Conservation (phyloP, 2,113 vertebrate genomes). For the Pithys albifrons region DNA sequence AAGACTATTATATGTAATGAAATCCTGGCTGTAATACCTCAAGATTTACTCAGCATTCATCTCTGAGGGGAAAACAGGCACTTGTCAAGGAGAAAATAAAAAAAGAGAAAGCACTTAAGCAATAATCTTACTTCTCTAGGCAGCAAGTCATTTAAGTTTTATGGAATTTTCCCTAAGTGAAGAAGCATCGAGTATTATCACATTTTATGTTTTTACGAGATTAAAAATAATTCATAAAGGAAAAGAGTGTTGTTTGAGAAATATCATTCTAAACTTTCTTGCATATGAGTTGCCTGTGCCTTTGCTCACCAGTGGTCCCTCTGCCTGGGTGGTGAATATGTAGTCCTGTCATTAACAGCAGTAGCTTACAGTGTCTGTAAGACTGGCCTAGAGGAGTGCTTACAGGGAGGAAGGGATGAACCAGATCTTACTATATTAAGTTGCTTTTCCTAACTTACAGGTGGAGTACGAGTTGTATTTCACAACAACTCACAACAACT, state of each 20-base stretch:
- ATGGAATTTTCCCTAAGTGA: background rate
- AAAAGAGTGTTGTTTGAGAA: background rate
- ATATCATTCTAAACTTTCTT: background rate
- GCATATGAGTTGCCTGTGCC: background rate
- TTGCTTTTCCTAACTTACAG: background rate
- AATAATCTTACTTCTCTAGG: background rate
- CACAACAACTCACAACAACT: too few relatives aligned
- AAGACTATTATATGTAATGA: background rate
- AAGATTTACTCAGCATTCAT: background rate
- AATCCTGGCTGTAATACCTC: background rate
- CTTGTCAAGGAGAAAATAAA: background rate
- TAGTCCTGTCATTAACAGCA: background rate
- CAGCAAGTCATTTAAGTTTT: background rate
- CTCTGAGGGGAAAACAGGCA: fast-evolving
- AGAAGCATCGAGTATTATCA: background rate
- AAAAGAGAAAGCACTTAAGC: background rate
- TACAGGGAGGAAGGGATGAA: background rate
- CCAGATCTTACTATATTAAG: background rate
- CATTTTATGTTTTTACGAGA: background rate
- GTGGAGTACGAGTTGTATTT: background rate
- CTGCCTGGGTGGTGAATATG: background rate
- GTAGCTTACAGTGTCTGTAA: fast-evolving
- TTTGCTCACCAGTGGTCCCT: background rate
- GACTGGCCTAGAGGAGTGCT: background rate
- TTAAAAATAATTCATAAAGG: background rate